Percentiles rank a stretch among this genome's conserved stretches.
These are phyloP conservation scores for Anas flavirostris DNA, from an alignment of 2,797 vertebrate genomes.

Conservation along the genomic window DNA sequence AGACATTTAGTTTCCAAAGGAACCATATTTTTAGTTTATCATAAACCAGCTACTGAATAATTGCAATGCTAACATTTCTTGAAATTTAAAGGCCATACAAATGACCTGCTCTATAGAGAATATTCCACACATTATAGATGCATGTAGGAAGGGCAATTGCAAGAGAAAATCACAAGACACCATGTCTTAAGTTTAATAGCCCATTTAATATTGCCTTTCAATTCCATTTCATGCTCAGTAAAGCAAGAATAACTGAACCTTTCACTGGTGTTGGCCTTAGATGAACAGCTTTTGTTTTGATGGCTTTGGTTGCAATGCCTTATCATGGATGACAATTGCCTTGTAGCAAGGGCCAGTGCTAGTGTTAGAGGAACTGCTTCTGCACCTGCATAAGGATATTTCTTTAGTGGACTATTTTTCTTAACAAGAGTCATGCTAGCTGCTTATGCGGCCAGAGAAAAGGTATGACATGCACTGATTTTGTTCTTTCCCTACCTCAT, in stretches of 20 bases:
- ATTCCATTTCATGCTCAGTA: slow-evolving; percentile 85
- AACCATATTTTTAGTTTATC: slow-evolving; percentile 12
- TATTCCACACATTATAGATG: slow-evolving; percentile 42
- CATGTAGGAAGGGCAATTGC: slow-evolving; percentile 50
- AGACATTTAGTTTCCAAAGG: neutral
- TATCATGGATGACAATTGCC: slow-evolving; percentile 46
- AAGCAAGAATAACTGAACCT: slow-evolving; percentile 80
- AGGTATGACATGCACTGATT: neutral
- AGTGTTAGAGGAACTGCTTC: neutral
- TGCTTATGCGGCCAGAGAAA: neutral
- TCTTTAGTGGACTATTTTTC: neutral
- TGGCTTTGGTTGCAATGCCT: slow-evolving; percentile 51
- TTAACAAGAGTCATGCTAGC: neutral
- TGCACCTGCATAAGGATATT: neutral
- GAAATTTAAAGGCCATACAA: slow-evolving; percentile 46
- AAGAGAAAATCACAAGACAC: slow-evolving; percentile 73
- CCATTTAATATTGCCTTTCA: slow-evolving; percentile 81
- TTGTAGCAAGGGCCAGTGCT: slow-evolving; percentile 15
- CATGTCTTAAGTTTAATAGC: slow-evolving; percentile 81
- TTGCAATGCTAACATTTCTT: slow-evolving; percentile 30
- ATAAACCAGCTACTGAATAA: slow-evolving; percentile 26
- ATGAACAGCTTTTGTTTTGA: slow-evolving; percentile 78
- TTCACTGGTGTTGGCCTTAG: slow-evolving; percentile 69
- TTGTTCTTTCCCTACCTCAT: neutral
- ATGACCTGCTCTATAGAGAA: slow-evolving; percentile 23